A percentile compares a stretch with the other conserved stretches of the same genome.
These are phyloP conservation scores for Melikaiella ostensackeni DNA, from an alignment of 2,888 invertebrate genomes.

Conservation along the genomic window DNA sequence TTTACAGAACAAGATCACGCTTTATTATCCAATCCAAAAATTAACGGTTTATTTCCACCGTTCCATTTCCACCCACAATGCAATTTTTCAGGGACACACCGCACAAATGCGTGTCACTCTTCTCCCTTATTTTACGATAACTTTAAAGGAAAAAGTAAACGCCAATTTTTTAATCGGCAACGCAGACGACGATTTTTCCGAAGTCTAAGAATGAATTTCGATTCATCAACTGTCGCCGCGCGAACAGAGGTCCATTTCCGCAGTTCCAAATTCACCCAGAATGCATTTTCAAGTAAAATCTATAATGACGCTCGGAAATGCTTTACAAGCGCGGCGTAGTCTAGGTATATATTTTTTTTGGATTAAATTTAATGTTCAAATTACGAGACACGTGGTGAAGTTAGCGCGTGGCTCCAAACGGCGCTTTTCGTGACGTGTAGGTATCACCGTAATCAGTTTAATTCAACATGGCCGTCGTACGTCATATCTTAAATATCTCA, in stretches of 20 bases:
- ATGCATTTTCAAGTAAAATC: conserved; percentile 51
- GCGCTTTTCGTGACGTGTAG: conserved; percentile 41
- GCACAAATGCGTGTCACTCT: conserved; percentile 9
- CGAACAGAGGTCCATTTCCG: conserved; percentile 45
- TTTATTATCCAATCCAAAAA: conserved; percentile 44
- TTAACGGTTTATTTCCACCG: conserved; percentile 46
- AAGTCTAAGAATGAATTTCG: conserved; percentile 36
- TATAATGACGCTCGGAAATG: conserved; percentile 40
- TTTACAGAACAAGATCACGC: conserved; percentile 47
- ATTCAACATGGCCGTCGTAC: conserved; percentile 35
- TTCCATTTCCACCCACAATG: conserved; percentile 44
- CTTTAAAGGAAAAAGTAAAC: conserved; percentile 23
- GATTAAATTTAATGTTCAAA: conserved; percentile 22
- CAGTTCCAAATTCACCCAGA: conserved; percentile 51
- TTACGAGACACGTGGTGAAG: conserved; percentile 42
- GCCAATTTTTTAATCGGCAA: not conserved
- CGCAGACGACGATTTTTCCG: conserved; percentile 8
- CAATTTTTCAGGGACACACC: conserved; percentile 35
- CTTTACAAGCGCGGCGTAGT: not conserved
- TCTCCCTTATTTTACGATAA: conserved; percentile 8
- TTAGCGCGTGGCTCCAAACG: conserved; percentile 27
- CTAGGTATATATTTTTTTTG: not conserved
- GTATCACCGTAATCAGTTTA: conserved; percentile 27
- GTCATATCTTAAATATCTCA: conserved; percentile 23
- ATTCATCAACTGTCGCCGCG: conserved; percentile 24